A percentile compares a stretch with the other conserved stretches of the same genome.
These are phyloP conservation scores for Phania funesta DNA, from an alignment of 2,888 invertebrate species.

Conservation along the genomic window DNA sequence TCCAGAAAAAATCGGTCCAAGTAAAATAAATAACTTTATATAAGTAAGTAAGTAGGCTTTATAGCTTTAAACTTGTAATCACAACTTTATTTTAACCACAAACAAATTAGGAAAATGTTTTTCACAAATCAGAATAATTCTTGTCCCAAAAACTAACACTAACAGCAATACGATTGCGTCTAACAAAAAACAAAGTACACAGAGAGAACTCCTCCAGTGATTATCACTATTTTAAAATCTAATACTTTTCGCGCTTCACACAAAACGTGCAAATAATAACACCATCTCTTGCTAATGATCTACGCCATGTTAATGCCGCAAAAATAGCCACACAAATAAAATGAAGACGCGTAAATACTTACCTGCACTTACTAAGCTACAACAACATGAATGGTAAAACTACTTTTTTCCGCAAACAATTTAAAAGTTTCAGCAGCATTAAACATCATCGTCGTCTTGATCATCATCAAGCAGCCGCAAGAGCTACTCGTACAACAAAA, in stretches of 20 bases:
- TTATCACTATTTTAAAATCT: slow-evolving; percentile 61
- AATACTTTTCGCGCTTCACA: slow-evolving; percentile 71
- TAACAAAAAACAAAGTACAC: neutral
- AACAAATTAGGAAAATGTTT: neutral
- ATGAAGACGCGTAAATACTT: slow-evolving; percentile 58
- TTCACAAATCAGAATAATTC: neutral
- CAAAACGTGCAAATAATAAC: slow-evolving; percentile 80
- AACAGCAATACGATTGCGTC: neutral
- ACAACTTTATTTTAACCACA: no score
- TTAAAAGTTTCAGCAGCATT: slow-evolving; percentile 57
- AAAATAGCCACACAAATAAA: slow-evolving; percentile 14
- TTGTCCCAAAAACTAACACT: neutral
- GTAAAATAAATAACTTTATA: no score
- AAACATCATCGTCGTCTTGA: slow-evolving; percentile 56
- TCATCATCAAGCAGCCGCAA: slow-evolving; percentile 54
- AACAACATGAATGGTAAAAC: slow-evolving; percentile 16
- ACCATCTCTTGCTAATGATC: slow-evolving; percentile 78
- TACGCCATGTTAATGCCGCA: slow-evolving; percentile 68
- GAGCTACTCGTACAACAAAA: neutral
- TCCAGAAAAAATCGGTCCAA: no score
- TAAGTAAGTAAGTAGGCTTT: no score
- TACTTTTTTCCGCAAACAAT: slow-evolving; percentile 15
- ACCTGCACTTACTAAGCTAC: slow-evolving; percentile 11
- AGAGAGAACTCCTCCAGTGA: slow-evolving; percentile 26
- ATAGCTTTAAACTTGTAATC: no score